Base-by-base conservation (phyloP, 2,797 vertebrate species). In the Hemitrygon akajei region DNA sequence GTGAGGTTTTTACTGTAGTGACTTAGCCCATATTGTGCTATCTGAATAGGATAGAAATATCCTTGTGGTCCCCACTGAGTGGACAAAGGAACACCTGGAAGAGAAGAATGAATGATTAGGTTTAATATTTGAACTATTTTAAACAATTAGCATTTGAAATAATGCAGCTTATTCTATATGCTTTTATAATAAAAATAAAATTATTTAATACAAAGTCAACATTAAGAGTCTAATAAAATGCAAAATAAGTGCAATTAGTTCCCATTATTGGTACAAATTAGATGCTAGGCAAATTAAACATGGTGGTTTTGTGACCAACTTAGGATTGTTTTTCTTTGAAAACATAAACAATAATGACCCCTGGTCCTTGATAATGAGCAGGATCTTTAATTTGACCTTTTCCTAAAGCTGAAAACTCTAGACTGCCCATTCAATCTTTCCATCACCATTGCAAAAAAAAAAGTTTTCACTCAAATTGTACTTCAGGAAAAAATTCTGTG, bases 1-100 rank as follows among this genome's bases (percentile, higher is more conserved):
- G 99, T 99, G 95, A 99, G 97, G 96, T 99, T 99, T 94, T 99
- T 99, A 96, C 99, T 99, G 96, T 98, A 99, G 96, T 99, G 99
- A 95, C 99, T 99, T 95, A 99, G 95, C 58, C 99, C 99, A 7
- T 99, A 99, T 96, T 99, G 99, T 0, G 99, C 98, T 25, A 99
- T 99, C 97, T 99, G 99, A 97, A 99, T 99, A 94, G 99, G 98
- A 94, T 99, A 99, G 96, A 99, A 99, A 96, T 99, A 99, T 95
- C 99, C 99, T 95, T 99, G 99, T 89, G 99, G 99, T 6, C 99
- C 99, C 99, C 99, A 99, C 94, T 99, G 99, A 0, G 99, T 99
- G 94, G 99, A 99, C 66, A 99, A 95, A 0, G 99, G 99, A 73
- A 99, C 99, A 0, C 99, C 99, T 99, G 95, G n/a, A 71, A 37